phyloP scores from a whole-genome alignment of 2,888 invertebrate genomes.

The Ferrisia virgata region DNA sequence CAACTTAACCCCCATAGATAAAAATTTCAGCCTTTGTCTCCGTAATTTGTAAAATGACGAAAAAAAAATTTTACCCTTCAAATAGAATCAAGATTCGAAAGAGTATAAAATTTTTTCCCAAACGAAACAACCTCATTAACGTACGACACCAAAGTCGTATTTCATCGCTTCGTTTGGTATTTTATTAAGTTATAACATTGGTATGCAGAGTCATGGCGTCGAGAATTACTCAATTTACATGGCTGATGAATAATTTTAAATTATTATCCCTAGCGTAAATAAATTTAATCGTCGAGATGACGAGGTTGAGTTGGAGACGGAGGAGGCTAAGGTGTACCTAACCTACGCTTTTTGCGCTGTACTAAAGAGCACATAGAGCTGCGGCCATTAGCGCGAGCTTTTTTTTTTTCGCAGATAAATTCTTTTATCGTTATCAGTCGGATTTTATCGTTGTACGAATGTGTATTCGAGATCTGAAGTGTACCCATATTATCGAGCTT shows the following conservation, averaged over 20 bases:
- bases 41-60: too few species aligned
- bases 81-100: neutral
- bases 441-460: neutral
- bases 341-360: too few species aligned
- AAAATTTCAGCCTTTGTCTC: too few species aligned
- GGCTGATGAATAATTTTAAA: neutral
- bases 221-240: neutral
- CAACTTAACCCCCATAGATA: too few species aligned
- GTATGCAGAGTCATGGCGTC: neutral
- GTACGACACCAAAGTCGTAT: neutral
- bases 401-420: neutral
- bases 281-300: neutral
- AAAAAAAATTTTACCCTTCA: neutral
- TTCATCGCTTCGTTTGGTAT: neutral
- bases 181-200: neutral
- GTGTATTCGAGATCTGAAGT: neutral
- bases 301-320: too few species aligned
- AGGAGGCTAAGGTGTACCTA: too few species aligned
- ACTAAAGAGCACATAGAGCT: too few species aligned
- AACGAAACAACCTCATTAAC: neutral
- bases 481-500: neutral
- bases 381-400: neutral
- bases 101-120: neutral
- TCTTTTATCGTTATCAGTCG: neutral
- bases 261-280: neutral